Evolutionary conservation across 2,113 vertebrate species (phyloP).

Genomic region (Phodopus roborovskii): DNA sequence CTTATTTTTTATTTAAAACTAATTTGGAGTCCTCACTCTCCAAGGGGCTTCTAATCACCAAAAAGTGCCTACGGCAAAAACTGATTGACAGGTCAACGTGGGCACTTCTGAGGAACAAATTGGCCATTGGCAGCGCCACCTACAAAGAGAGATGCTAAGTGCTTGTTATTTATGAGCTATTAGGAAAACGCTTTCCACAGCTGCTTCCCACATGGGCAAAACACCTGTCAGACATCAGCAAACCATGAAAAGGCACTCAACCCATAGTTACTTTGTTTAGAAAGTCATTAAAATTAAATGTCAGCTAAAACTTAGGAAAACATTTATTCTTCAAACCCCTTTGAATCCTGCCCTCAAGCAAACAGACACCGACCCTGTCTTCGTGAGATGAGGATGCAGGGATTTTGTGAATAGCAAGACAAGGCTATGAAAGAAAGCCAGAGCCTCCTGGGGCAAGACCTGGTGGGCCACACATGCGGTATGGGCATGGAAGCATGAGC

Average conservation of each 20-base stretch:
- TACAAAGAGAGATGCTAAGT: slow-evolving; percentile 88
- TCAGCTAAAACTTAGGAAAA: slow-evolving; percentile 89
- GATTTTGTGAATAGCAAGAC: slow-evolving; percentile 57
- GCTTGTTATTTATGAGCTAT: slow-evolving; percentile 89
- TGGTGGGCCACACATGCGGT: neutral
- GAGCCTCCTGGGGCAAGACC: neutral
- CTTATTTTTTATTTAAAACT: slow-evolving; percentile 99
- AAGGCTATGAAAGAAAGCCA: slow-evolving; percentile 8
- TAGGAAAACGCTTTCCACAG: slow-evolving; percentile 87
- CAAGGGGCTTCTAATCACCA: slow-evolving; percentile 98
- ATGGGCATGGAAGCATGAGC: neutral
- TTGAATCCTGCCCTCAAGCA: slow-evolving; percentile 84
- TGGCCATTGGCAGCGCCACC: slow-evolving; percentile 87
- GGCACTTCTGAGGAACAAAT: slow-evolving; percentile 89
- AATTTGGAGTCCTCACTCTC: slow-evolving; percentile 98
- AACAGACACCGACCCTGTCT: slow-evolving; percentile 2
- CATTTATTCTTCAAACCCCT: slow-evolving; percentile 85
- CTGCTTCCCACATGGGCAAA: slow-evolving; percentile 90
- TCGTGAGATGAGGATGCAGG: neutral
- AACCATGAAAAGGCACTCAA: slow-evolving; percentile 77
- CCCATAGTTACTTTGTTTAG: slow-evolving; percentile 88
- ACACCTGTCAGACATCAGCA: slow-evolving; percentile 90
- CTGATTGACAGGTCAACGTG: slow-evolving; percentile 97
- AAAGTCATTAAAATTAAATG: slow-evolving; percentile 91
- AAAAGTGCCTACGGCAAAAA: slow-evolving; percentile 94